Conservation (phyloP, 2,888 invertebrate genomes). For the Philereme transversata region DNA sequence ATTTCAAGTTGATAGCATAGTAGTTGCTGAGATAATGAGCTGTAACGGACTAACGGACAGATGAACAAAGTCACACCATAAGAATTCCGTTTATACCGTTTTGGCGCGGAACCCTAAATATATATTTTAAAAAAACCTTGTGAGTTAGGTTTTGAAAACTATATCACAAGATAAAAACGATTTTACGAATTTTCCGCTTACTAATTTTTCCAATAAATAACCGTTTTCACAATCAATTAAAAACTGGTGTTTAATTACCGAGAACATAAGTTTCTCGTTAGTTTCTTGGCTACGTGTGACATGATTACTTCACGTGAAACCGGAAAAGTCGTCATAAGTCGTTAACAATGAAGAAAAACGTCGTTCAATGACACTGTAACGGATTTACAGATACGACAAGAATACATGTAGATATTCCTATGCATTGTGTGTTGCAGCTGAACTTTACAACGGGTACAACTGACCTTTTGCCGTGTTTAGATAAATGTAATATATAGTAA, state of each 20-base stretch:
- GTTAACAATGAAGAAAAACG: not conserved
- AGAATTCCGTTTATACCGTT: too few relatives aligned
- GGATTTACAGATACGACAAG: not conserved
- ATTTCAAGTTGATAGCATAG: too few relatives aligned
- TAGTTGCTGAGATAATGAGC: too few relatives aligned
- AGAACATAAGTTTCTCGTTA: not conserved
- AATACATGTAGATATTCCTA: not conserved
- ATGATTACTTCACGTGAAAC: slow-evolving; percentile 3
- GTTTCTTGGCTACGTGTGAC: not conserved
- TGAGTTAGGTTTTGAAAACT: too few relatives aligned
- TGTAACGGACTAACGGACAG: too few relatives aligned
- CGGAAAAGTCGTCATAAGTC: not conserved
- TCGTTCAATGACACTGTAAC: not conserved
- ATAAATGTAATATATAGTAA: too few relatives aligned
- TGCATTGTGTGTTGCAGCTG: not conserved
- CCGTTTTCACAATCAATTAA: slow-evolving; percentile 10
- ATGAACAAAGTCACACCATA: too few relatives aligned
- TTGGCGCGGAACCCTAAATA: too few relatives aligned
- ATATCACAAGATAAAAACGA: too few relatives aligned
- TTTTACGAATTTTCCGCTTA: too few relatives aligned
- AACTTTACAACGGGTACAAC: not conserved
- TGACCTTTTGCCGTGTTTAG: not conserved
- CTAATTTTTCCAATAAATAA: slow-evolving; percentile 13
- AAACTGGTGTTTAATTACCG: slow-evolving; percentile 6
- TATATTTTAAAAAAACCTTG: too few relatives aligned